Conservation (phyloP, 2,797 vertebrate species). For the Acanthiza pusilla region DNA sequence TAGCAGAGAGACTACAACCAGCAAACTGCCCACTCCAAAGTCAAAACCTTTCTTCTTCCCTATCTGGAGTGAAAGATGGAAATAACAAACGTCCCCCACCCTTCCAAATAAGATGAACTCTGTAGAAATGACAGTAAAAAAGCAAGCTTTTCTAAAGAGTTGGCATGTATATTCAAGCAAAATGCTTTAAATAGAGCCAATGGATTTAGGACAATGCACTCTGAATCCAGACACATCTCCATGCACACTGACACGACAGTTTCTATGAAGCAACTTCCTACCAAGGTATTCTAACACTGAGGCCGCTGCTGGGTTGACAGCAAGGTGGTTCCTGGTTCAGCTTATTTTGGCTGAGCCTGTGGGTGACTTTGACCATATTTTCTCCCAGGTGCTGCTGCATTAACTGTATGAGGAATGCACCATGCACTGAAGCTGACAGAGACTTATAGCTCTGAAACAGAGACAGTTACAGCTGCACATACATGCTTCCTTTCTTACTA, state of each 20-base stretch:
- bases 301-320: not conserved
- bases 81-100: not conserved
- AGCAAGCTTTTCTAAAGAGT: not conserved
- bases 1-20: not conserved
- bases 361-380: not conserved
- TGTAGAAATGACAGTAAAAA: not conserved
- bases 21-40: not conserved
- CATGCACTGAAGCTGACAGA: conserved; percentile 11
- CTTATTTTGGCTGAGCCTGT: not conserved
- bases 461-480: not conserved
- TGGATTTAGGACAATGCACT: not conserved
- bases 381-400: conserved; percentile 12
- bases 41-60: not conserved
- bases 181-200: not conserved
- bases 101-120: not conserved
- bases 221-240: not conserved
- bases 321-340: not conserved
- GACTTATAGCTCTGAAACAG: not conserved
- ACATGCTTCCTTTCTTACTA: not conserved
- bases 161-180: not conserved
- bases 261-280: not conserved
- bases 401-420: not conserved
- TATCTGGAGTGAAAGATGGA: not conserved
- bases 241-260: not conserved
- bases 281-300: not conserved